phyloP scores from a whole-genome alignment of 1,140 invertebrate species.

The Nautilus pompilius region DNA sequence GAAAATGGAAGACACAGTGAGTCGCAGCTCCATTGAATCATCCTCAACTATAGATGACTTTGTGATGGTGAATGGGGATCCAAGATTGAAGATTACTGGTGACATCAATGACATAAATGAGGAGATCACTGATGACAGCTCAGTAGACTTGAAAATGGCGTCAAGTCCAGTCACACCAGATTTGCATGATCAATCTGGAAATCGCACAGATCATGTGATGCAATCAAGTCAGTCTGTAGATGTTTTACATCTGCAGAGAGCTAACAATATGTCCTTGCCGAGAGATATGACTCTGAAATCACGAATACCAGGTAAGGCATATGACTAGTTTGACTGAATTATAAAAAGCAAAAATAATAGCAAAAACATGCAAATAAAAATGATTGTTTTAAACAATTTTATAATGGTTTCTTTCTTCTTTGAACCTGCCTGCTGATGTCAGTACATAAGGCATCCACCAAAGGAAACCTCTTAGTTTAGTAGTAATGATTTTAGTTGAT shows the following conservation, averaged over 20 bases:
- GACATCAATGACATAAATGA: constrained; percentile 73
- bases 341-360: too few species aligned
- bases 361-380: too few species aligned
- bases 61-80: constrained; percentile 70
- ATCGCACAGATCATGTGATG: constrained; percentile 53
- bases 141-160: not conserved
- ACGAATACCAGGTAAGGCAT: constrained; percentile 2
- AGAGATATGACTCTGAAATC: not conserved
- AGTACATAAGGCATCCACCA: too few species aligned
- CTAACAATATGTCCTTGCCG: not conserved
- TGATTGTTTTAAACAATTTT: too few species aligned
- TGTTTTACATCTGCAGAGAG: constrained; percentile 2
- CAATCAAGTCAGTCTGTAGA: constrained; percentile 37
- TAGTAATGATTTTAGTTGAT: too few species aligned
- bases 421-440: too few species aligned
- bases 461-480: too few species aligned
- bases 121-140: constrained; percentile 62
- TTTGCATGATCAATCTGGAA: constrained; percentile 4
- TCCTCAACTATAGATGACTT: constrained; percentile 78
- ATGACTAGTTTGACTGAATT: too few species aligned
- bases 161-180: not conserved
- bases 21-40: constrained; percentile 81
- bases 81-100: constrained; percentile 66
- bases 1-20: constrained; percentile 70
- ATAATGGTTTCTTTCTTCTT: too few species aligned